Evolutionary conservation across 2,113 vertebrate genomes (phyloP), one percentile per base, ranked within the genome.

Genomic region (Montifringilla adamsi): DNA sequence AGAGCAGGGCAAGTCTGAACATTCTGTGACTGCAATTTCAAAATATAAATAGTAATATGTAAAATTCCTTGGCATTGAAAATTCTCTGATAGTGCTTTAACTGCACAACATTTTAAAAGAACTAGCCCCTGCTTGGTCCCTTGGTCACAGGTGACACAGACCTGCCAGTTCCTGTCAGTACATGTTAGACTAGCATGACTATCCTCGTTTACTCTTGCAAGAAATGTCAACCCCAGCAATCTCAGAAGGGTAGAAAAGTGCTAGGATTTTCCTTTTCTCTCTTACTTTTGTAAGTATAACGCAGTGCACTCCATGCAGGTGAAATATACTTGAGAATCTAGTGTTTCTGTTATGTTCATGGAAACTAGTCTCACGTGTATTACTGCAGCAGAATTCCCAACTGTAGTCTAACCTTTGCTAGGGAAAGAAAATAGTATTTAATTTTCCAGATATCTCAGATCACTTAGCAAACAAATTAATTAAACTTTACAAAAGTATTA

Each of bases 1-100:
- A 77, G 56, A 62, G 83, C 84, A 93, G 16, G 94, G 72, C 24
- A 8, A 95, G 89, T 96, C 86, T 95, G 87, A 92, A 72, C 90
- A 69, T 44, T 72, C 26, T 67, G 39, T 72, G 74, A 67, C 56
- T 81, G 69, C 49, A 62, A 6, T 95, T 91, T 91, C 60, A 81
- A 84, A 94, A 89, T 84, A 52, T 24, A 93, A 78, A 73, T 75
- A 95, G 56, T n/a, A 81, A 81, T 78, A 81, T 79, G 68, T 83
- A 90, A 95, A 92, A 85, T 62, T 79, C 27, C 19, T 87, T 96
- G 73, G 86, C 84, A 67, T 50, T 83, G 52, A 67, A 67, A 90
- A 66, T 72, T 84, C 62, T 59, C 27, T 80, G 62, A 44, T 58
- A 47, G 24, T 60, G 49, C 78, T 95, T 72, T 82, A 90, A 49